Evolutionary conservation across 2,797 vertebrate genomes (phyloP).

Genomic region (Danio aesculapii): DNA sequence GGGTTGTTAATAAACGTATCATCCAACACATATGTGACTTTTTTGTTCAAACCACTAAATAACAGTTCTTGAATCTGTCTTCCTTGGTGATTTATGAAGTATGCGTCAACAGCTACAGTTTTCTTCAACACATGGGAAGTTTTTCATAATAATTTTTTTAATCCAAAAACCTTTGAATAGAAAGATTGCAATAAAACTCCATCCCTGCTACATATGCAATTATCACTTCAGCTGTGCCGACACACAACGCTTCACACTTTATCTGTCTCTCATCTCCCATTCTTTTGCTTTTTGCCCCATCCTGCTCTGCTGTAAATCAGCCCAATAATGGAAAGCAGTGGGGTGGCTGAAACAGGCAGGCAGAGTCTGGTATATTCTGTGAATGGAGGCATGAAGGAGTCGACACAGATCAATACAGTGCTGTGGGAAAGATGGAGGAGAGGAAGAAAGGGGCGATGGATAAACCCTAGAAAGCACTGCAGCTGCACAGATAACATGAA

Average conservation of each 20-base stretch:
- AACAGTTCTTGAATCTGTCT: no score
- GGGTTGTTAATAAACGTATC: no score
- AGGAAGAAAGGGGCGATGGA: conserved; percentile 5
- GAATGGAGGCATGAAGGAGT: conserved; percentile 41
- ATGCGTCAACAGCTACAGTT: no score
- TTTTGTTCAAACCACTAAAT: no score
- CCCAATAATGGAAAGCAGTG: conserved; percentile 39
- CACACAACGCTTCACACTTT: not conserved
- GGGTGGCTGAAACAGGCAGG: conserved; percentile 18
- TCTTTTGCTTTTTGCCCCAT: conserved; percentile 19
- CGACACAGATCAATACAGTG: conserved; percentile 50
- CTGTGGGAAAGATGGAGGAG: conserved; percentile 31
- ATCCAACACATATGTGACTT: no score
- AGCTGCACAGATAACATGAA: conserved; percentile 31
- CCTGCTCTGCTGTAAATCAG: conserved; percentile 40
- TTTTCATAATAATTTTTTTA: no score
- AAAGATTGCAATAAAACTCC: not conserved
- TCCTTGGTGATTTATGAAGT: no score
- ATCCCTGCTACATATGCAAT: conserved; percentile 22
- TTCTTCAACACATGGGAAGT: no score
- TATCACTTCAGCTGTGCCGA: conserved; percentile 27
- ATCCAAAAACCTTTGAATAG: no score
- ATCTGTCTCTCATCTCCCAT: not conserved
- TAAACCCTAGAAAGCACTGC: conserved; percentile 36
- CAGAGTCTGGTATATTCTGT: conserved; percentile 19